A percentile compares a stretch with the other conserved stretches of the same genome.
These are phyloP conservation scores for Pogonomyrmex californicus DNA, from an alignment of 1,140 invertebrate species.

Conservation along the genomic window DNA sequence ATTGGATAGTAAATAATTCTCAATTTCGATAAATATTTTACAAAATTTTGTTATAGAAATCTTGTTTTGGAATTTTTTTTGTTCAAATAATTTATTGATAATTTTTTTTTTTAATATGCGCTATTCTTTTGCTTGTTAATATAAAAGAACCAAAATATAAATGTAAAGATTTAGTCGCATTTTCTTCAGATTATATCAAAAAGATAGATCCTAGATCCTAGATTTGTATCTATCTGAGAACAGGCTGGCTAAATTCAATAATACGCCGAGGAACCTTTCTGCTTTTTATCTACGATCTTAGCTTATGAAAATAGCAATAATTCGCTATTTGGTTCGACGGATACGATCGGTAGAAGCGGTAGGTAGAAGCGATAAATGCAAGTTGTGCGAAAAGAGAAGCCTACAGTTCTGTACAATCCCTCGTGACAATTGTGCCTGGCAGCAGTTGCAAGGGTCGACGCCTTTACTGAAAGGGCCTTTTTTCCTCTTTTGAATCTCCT, in stretches of 20 bases:
- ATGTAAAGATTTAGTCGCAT: neutral
- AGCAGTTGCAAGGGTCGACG: constrained; percentile 83
- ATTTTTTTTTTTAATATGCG: neutral
- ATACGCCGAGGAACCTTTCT: constrained; percentile 42
- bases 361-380: constrained; percentile 27
- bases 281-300: constrained; percentile 68
- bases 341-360: constrained; percentile 14
- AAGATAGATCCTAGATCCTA: neutral
- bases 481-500: constrained; percentile 65
- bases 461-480: constrained; percentile 81
- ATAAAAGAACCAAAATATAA: neutral
- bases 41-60: neutral
- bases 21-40: neutral
- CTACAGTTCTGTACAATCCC: constrained; percentile 70
- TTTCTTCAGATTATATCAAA: neutral
- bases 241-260: constrained; percentile 19
- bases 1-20: neutral
- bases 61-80: neutral
- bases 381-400: constrained; percentile 71
- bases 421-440: constrained; percentile 84
- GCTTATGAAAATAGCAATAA: constrained; percentile 6
- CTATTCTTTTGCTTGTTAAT: neutral
- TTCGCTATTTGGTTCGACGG: constrained; percentile 6
- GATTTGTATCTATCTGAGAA: constrained; percentile 53
- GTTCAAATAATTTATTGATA: neutral